phyloP scores from a whole-genome alignment of 2,797 vertebrate genomes.

The Knipowitschia caucasica region DNA sequence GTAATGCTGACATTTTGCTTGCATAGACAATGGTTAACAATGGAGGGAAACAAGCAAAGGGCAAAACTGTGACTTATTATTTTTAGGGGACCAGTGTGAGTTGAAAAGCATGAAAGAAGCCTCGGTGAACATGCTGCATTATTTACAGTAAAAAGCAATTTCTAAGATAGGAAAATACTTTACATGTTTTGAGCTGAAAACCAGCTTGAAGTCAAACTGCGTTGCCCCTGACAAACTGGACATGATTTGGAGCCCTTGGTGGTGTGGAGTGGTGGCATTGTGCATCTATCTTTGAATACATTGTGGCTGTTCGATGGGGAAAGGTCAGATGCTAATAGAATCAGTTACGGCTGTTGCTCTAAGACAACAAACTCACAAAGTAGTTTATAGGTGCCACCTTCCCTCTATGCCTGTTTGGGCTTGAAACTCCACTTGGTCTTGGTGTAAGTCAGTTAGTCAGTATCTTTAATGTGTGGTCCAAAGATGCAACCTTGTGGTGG shows the following conservation, averaged over 20 bases:
- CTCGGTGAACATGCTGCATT: not conserved
- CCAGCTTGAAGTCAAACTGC: slow-evolving; percentile 19
- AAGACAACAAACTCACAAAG: slow-evolving; percentile 19
- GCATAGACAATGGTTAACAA: not conserved
- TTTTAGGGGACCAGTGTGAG: not conserved
- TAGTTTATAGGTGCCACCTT: slow-evolving; percentile 23
- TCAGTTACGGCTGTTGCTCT: slow-evolving; percentile 31
- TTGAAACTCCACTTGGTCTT: too few species aligned
- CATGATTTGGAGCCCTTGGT: slow-evolving; percentile 27
- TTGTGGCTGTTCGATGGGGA: slow-evolving; percentile 38
- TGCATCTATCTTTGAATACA: slow-evolving; percentile 33
- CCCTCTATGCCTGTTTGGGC: slow-evolving; percentile 8
- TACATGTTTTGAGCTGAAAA: not conserved
- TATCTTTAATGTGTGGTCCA: too few species aligned
- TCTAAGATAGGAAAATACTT: too few species aligned
- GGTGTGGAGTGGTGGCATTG: slow-evolving; percentile 31
- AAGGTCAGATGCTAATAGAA: slow-evolving; percentile 54
- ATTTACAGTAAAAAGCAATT: too few species aligned
- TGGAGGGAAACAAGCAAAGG: slow-evolving; percentile 2
- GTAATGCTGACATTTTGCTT: slow-evolving; percentile 5
- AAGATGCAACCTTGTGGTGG: too few species aligned
- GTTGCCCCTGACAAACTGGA: slow-evolving; percentile 43
- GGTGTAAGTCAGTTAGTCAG: too few species aligned
- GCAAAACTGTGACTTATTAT: not conserved
- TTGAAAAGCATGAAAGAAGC: not conserved